These are phyloP conservation scores for human DNA, from an alignment of 2,113 vertebrate species.

Conservation along the genomic window DNA sequence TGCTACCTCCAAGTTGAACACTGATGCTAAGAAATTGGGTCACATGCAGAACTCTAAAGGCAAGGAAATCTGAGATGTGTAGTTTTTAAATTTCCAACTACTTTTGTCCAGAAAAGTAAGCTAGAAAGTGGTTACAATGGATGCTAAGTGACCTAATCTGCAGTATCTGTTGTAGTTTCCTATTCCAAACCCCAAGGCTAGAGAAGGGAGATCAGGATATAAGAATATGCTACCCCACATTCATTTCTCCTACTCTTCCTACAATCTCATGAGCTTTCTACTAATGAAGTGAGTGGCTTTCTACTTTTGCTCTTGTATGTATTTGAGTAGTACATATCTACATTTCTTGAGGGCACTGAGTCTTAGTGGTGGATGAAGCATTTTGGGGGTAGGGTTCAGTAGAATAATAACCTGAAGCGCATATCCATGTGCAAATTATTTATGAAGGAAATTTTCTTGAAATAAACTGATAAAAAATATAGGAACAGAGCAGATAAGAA, in stretches of 20 bases:
- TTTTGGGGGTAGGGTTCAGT: not conserved
- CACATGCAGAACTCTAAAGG: not conserved
- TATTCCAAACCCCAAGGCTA: not conserved
- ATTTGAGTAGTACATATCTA: not conserved
- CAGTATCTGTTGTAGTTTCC: not conserved
- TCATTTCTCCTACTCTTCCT: not conserved
- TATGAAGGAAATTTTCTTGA: not conserved
- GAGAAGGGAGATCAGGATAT: not conserved
- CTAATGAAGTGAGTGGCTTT: not conserved
- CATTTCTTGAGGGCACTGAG: not conserved
- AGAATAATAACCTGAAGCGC: not conserved
- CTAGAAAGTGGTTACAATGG: not conserved
- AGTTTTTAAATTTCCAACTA: not conserved
- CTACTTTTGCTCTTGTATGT: not conserved
- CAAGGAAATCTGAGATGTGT: not conserved
- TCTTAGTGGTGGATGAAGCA: not conserved
- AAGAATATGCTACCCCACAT: not conserved
- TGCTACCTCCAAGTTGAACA: not conserved
- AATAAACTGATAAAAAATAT: not conserved
- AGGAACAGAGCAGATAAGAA: not conserved
- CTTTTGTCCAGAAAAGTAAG: not conserved
- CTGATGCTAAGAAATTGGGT: constrained; percentile 4
- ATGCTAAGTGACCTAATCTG: not conserved
- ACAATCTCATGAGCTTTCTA: not conserved
- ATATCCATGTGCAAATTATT: not conserved